These are phyloP conservation scores for Tenodera sinensis DNA, from an alignment of 2,888 invertebrate species.

Conservation along the genomic window DNA sequence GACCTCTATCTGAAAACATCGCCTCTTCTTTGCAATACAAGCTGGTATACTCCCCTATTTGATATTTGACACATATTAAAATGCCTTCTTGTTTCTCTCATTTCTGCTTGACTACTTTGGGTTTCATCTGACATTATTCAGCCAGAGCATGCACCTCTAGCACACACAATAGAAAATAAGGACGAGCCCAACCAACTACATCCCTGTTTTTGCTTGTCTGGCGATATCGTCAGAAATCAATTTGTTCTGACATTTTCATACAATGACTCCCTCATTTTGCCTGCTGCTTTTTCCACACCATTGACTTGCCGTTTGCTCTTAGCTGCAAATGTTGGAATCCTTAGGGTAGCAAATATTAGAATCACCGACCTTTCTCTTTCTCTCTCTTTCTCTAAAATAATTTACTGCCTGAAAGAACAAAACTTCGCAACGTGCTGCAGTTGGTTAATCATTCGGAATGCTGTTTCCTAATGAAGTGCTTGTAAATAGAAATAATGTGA, in stretches of 20 bases:
- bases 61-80: slow-evolving; percentile 18
- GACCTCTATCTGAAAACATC: neutral
- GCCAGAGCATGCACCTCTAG: neutral
- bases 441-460: neutral
- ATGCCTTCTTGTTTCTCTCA: neutral
- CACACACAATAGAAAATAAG: neutral
- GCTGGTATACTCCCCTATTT: neutral
- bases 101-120: neutral
- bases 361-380: neutral
- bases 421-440: neutral
- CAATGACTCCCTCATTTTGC: slow-evolving; percentile 29
- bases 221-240: slow-evolving; percentile 31
- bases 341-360: neutral
- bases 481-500: neutral
- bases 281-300: slow-evolving; percentile 24
- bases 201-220: neutral
- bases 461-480: neutral
- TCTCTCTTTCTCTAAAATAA: neutral
- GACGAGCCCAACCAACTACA: neutral
- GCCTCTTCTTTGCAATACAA: neutral
- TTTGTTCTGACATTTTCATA: slow-evolving; percentile 32
- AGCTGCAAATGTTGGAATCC: neutral
- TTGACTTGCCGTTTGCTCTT: slow-evolving; percentile 28
- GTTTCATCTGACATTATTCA: neutral
- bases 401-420: neutral